phyloP scores from a whole-genome alignment of 64 coral and sea anemone genomes.

The Stichodactyla mertensii region DNA sequence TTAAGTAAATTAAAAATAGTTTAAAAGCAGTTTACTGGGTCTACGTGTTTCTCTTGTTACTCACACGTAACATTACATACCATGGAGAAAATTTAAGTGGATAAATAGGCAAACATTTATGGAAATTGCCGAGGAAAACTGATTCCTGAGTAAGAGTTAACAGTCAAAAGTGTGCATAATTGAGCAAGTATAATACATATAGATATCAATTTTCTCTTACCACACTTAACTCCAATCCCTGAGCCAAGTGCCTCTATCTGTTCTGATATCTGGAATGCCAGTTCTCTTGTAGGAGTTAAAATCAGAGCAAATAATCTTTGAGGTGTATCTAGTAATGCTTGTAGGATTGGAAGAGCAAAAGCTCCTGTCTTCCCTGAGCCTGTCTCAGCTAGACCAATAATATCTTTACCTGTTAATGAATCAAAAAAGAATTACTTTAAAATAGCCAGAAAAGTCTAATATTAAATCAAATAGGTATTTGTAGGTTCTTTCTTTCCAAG shows the following conservation, averaged over 20 bases:
- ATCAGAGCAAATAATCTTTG: constrained; percentile 83
- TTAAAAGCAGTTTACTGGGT: too few species aligned
- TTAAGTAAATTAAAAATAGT: too few species aligned
- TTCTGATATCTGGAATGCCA: constrained; percentile 99
- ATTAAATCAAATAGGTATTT: too few species aligned
- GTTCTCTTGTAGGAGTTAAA: constrained; percentile 90
- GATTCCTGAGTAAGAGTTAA: neutral
- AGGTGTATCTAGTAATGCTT: constrained; percentile 75
- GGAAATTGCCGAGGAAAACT: too few species aligned
- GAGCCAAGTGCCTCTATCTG: constrained; percentile 95
- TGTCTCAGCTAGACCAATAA: constrained; percentile 97
- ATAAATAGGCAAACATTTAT: too few species aligned
- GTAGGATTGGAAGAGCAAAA: constrained; percentile 92
- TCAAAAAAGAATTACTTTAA: neutral
- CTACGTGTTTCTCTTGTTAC: too few species aligned
- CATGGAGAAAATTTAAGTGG: too few species aligned
- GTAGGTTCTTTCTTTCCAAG: too few species aligned
- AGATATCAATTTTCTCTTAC: constrained; percentile 31
- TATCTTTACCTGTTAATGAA: constrained; percentile 65
- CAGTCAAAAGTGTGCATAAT: neutral
- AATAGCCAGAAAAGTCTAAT: too few species aligned
- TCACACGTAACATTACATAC: too few species aligned
- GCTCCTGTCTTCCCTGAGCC: constrained; percentile 98
- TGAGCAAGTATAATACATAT: neutral
- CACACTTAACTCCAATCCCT: constrained; percentile 91